These are phyloP conservation scores for Lichenostomus cassidix DNA, from an alignment of 2,113 vertebrate species.

Conservation along the genomic window DNA sequence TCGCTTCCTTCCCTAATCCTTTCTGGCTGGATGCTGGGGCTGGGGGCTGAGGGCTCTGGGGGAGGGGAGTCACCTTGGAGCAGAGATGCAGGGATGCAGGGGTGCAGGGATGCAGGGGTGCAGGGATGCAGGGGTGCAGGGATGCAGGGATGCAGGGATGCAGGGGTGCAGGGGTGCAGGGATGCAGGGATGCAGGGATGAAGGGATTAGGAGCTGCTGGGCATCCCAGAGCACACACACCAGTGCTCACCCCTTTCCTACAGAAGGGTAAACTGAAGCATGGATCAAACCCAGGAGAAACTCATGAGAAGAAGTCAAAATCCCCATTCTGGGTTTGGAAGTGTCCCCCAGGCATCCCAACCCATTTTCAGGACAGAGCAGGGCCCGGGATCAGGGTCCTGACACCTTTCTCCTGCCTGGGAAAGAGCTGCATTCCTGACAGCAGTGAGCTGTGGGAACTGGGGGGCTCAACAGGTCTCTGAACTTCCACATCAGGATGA, in stretches of 20 bases:
- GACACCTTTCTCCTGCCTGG: background rate
- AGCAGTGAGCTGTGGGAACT: fast-evolving
- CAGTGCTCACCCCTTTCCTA: background rate
- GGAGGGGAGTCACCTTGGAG: background rate
- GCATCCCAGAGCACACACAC: background rate
- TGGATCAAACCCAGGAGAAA: fast-evolving
- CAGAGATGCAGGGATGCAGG: background rate
- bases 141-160: background rate
- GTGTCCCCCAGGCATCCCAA: background rate
- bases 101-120: background rate
- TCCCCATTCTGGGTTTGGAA: background rate
- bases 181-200: background rate
- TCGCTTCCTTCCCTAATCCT: constrained; percentile 13
- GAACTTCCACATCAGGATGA: fast-evolving
- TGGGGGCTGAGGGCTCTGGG: fast-evolving
- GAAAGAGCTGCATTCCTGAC: background rate
- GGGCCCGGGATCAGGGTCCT: fast-evolving
- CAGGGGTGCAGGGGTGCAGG: background rate
- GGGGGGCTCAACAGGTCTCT: background rate
- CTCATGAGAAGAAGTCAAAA: background rate
- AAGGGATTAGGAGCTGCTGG: fast-evolving
- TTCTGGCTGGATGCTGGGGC: constrained; percentile 6
- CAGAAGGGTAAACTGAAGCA: background rate
- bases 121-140: background rate
- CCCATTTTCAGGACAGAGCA: fast-evolving